Base-by-base conservation (phyloP, 2,113 vertebrate genomes). In the Meleagris gallopavo region DNA sequence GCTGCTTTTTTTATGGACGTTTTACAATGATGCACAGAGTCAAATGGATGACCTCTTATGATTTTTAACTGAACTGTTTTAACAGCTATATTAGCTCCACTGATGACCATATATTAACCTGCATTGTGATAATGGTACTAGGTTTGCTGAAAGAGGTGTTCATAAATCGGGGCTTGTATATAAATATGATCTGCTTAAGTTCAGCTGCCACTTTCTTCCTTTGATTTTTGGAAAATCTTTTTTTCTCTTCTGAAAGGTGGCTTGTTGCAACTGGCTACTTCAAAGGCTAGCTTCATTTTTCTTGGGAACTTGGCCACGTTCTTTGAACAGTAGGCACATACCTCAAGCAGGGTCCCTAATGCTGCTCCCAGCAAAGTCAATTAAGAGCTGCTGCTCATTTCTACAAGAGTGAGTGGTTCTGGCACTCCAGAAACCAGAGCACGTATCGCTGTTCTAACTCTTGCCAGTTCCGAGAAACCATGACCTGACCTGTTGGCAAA, bases 181-280 rank as follows among this genome's bases (percentile, higher is more conserved):
- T 52, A 94, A 83, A 83, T 38, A 62, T 19, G 10, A 90, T 82
- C 86, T 96, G 93, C 69, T 89, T 79, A 94, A 84, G 89, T 78
- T 96, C 80, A 94, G 70, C 90, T 67, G 90, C 82, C 94, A 92
- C 86, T 89, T 90, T 94, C 80, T 89, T 93, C 89, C 93, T 95
- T 96, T 96, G 83, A 92, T 93, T 96, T 92, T 77, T 45, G 34
- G 64, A 83, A 91, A 95, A 60, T 76, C 78, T 76, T 91, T 86
- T 86, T 88, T 67, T 70, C 90, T 40, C 60, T 88, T 80, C 67
- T 83, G 71, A 94, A 92, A 91, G 88, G 80, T 92, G 92, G 93
- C 92, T 95, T 95, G 90, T 90, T 94, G 93, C 88, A 91, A 84
- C 86, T 90, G 91, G 79, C 83, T 69, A 72, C 70, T 81, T 92